Evolutionary conservation across 2,113 vertebrate genomes (phyloP).

Genomic region (Corythaixoides concolor): DNA sequence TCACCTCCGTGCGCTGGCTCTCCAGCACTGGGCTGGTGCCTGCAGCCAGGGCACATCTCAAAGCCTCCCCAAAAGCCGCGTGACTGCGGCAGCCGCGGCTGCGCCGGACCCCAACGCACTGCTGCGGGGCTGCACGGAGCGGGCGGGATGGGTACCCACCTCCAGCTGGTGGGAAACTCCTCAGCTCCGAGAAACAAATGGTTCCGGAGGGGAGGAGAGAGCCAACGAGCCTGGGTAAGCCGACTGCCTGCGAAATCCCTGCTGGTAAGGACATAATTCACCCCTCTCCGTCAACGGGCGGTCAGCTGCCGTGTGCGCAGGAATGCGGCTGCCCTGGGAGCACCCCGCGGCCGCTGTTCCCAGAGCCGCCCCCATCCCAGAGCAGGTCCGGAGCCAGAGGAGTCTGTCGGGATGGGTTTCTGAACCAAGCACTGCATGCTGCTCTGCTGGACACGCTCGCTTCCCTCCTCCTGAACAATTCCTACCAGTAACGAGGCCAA

Average conservation of each 20-base stretch:
- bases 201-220: not conserved
- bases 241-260: not conserved
- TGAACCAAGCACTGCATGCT: not conserved
- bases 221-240: not conserved
- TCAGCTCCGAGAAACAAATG: not conserved
- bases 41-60: not conserved
- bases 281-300: rapidly evolving
- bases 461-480: not conserved
- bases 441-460: rapidly evolving
- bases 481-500: not conserved
- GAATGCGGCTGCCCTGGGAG: not conserved
- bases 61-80: not conserved
- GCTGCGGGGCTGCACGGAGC: rapidly evolving
- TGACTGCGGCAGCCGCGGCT: rapidly evolving
- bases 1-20: not conserved
- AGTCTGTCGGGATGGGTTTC: not conserved
- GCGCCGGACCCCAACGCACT: not conserved
- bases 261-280: not conserved
- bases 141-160: not conserved
- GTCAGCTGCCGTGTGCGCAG: not conserved
- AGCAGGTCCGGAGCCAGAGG: not conserved
- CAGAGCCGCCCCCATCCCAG: not conserved
- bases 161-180: not conserved
- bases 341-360: not conserved
- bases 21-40: not conserved